Base-by-base conservation (phyloP, 2,113 vertebrate species). In the Capreolus pygargus region DNA sequence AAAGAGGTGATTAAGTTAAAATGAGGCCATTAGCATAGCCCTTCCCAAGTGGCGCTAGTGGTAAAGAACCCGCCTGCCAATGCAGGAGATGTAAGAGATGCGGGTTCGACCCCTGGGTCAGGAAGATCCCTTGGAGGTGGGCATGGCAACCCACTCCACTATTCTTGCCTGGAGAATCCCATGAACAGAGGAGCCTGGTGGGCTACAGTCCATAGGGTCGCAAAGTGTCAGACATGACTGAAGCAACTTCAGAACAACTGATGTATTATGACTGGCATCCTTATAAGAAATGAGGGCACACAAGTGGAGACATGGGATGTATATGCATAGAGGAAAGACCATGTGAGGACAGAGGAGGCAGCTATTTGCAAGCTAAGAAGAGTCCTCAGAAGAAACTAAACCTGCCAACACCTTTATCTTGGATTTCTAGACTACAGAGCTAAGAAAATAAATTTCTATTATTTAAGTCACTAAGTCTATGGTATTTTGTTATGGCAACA, bases 261-360 rank as follows among this genome's bases (percentile, higher is more conserved):
- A 93, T 64, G 6, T 27, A 91, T 58, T 83, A 30, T 82, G 86
- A 74, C 36, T 90, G 21, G 12, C 52, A 30, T 58, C 33, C 52
- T 67, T 94, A 45, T 19, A 89, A 85, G n/a, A 97, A 86, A 93
- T 47, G 50, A 76, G 86, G 50, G 64, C 74, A 93, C n/a, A 88
- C 43, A 88, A 78, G 61, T 50, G 74, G 28, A 94, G 25, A 83
- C n/a, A 39, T 78, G 81, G 33, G 27, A 25, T 36, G 58, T 81
- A 15, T 85, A n/a, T 14, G 47, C 50, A 91, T 47, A 52, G 27
- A 60, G 30, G 27, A 45, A 95, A 92, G 30, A 84, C 16, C 12
- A 67, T 92, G 13, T 60, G 61, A 78, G 8, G n/a, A 84, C 28
- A 94, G 3, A 33, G 19, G 82, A 91, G 39, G 27, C 64, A 25